These are phyloP conservation scores for Varanus komodoensis DNA, from an alignment of 2,113 vertebrate genomes.

Conservation along the genomic window DNA sequence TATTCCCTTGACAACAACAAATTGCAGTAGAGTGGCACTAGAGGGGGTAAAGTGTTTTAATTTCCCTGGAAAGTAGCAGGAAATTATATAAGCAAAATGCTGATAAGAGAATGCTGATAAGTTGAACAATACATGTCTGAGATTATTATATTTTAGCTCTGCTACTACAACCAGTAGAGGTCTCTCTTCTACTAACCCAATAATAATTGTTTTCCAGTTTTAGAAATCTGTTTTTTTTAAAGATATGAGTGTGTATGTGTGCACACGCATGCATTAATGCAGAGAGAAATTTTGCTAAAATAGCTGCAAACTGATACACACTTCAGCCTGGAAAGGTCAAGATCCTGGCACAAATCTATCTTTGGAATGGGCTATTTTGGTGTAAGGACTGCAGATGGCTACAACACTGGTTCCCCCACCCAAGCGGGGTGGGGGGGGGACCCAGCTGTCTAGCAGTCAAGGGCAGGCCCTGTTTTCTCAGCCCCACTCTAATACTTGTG, in stretches of 20 bases:
- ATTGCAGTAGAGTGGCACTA: too few relatives aligned
- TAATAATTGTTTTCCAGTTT: conserved; percentile 25
- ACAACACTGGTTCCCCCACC: not conserved
- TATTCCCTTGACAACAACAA: not conserved
- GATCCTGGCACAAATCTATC: not conserved
- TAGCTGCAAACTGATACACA: not conserved
- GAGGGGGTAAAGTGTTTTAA: not conserved
- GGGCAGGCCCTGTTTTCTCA: not conserved
- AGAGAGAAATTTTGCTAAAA: not conserved
- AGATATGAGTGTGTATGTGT: not conserved
- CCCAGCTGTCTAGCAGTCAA: not conserved
- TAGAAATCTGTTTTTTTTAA: conserved; percentile 2
- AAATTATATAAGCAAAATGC: not conserved
- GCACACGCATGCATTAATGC: not conserved
- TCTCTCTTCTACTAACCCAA: conserved; percentile 72
- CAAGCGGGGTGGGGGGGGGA: too few relatives aligned
- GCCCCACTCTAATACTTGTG: not conserved
- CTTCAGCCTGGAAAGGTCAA: too few relatives aligned
- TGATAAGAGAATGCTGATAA: accelerated
- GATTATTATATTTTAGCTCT: not conserved
- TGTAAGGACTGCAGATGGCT: not conserved
- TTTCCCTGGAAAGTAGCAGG: not conserved
- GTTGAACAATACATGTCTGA: accelerated
- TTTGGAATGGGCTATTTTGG: not conserved
- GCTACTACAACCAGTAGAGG: conserved; percentile 73